Evolutionary conservation across 2,888 invertebrate genomes (phyloP).

Genomic region (Cephus sareptanus): DNA sequence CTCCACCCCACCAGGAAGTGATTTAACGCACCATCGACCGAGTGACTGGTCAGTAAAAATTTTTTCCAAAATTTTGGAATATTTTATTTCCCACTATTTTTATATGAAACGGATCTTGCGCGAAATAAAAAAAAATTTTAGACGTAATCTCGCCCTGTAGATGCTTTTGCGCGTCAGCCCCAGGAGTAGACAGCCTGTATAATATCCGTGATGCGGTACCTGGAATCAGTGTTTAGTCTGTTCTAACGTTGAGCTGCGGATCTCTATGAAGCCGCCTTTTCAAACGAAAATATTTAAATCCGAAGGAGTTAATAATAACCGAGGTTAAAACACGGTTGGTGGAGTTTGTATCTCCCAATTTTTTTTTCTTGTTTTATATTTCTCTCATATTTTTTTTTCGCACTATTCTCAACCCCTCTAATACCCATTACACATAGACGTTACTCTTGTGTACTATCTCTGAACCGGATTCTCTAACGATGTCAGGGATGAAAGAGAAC

Average conservation of each 20-base stretch:
- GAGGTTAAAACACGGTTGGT: background rate
- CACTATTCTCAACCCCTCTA: background rate
- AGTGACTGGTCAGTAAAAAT: background rate
- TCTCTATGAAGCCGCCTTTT: constrained; percentile 33
- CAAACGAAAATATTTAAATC: constrained; percentile 48
- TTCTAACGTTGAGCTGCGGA: constrained; percentile 28
- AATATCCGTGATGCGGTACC: constrained; percentile 37
- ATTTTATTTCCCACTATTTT: background rate
- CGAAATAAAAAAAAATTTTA: background rate
- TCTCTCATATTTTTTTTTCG: background rate
- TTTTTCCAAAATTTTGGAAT: background rate
- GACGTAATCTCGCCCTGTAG: background rate
- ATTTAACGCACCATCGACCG: constrained; percentile 35
- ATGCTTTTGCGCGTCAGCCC: background rate
- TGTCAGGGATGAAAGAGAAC: background rate
- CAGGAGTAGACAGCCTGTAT: constrained; percentile 7
- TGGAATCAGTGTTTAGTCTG: constrained; percentile 57
- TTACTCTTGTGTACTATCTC: background rate
- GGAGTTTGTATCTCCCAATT: background rate
- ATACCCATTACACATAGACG: background rate
- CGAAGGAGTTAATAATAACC: constrained; percentile 49
- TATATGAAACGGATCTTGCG: background rate
- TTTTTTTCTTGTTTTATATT: background rate
- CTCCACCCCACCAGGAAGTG: constrained; percentile 27
- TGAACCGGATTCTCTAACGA: background rate